Conservation (phyloP, 2,113 vertebrate genomes). For the Nothobranchius furzeri region DNA sequence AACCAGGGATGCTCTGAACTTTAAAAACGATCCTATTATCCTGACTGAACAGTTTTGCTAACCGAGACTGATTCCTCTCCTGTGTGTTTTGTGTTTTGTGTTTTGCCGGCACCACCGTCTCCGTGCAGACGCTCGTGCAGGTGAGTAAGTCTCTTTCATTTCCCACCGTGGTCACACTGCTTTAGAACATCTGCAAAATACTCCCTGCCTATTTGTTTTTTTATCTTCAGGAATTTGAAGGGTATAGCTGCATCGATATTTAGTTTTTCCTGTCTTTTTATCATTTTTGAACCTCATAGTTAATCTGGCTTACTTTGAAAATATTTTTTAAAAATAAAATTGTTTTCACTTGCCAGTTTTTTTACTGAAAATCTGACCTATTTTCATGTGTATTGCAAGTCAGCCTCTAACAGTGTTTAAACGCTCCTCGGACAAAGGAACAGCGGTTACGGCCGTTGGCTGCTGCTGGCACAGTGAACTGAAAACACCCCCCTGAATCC, state of each 20-base stretch:
- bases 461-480: constrained; percentile 12
- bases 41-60: background rate
- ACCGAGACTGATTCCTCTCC: constrained; percentile 42
- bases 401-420: constrained; percentile 19
- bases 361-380: too few species aligned
- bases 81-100: constrained; percentile 3
- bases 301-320: too few species aligned
- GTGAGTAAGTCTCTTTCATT: constrained; percentile 71
- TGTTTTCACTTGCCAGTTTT: too few species aligned
- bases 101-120: constrained; percentile 3
- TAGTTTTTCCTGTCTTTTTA: too few species aligned
- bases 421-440: constrained; percentile 25
- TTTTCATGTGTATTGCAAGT: too few species aligned
- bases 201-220: too few species aligned
- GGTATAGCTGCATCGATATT: too few species aligned
- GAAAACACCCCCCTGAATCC: constrained; percentile 20
- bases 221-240: too few species aligned
- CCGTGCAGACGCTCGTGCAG: constrained; percentile 85
- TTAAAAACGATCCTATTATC: constrained; percentile 37
- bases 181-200: too few species aligned
- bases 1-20: constrained; percentile 29
- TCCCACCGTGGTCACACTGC: background rate
- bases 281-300: too few species aligned
- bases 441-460: constrained; percentile 8
- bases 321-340: too few species aligned